Base-by-base conservation (phyloP, 1,140 invertebrate species). In the Camponotus vicinus region DNA sequence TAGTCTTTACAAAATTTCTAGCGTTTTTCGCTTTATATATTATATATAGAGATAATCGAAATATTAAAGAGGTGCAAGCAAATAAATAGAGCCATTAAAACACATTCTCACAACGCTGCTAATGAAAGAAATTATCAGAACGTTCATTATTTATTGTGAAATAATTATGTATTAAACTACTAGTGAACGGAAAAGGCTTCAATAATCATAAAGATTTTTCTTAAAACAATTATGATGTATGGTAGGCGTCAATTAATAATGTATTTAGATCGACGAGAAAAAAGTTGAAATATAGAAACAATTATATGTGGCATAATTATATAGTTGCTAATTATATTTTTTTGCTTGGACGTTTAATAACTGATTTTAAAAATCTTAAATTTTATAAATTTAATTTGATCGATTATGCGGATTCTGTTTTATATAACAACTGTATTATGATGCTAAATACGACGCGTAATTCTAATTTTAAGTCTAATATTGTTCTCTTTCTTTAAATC, bases 21-120 rank as follows among this genome's bases (percentile, higher is more conserved):
- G 61, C 27, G 27, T 83, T 83, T 82, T 83, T 49, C 42, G n/a
- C 8, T 83, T 75, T 73, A 83, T 82, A 82, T 61, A 73, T 27
- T 37, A 27, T 27, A 27, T 27, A 27, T 57, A 27, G 8, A 11
- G 40, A 83, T 83, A 73, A 73, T 73, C 18, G 6, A 83, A 61
- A 61, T 61, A 83, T 82, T 82, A 71, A 82, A 71, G 55, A 83
- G 27, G 34, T 40, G 21, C n/a, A 15, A 71, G 8, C 37, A 42
- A 34, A n/a, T 45, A 59, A 52, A 67, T 34, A 66, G n/a, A 73
- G 11, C n/a, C 34, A n/a, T n/a, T 57, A 32, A 82, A 61, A 71
- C 21, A 34, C 8, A 82, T 82, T 82, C 11, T 32, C 34, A 18
- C 27, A 55, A 71, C 49, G 37, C 40, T 45, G 1, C 13, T 21